Base-by-base conservation (phyloP, 2,113 vertebrate species). In the Cromileptes altivelis region DNA sequence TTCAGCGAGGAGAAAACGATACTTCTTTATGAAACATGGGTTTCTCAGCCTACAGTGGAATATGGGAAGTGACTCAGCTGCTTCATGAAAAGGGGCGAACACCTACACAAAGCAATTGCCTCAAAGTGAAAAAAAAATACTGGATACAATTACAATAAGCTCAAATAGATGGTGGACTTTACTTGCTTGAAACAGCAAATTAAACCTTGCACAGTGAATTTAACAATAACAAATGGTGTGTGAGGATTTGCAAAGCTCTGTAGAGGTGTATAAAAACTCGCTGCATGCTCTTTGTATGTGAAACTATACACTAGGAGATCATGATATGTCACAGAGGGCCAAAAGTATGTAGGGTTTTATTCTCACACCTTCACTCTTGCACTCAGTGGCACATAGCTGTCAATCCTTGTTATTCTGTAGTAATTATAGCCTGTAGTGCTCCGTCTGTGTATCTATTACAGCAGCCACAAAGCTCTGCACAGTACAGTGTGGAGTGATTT, bases 1-100 rank as follows among this genome's bases (percentile, higher is more conserved):
- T 42, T 70, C 21, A 57, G 13, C 27, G 21, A 47, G 52, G 12
- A 64, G 45, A 52, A 40, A 70, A 78, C 8, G 23, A 73, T 62
- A 17, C 18, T 25, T 33, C 17, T 61, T 30, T 21, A 69, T 25
- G 3, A 53, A 52, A 18, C 12, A 18, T 9, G 3, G 1, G 1
- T 37, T 56, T 62, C 61, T 23, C 60, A 74, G 37, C 30, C 58
- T 40, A 13, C 72, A 73, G 62, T 47, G 64, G 55, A 61, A 75
- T 14, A 27, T 47, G 15, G 42, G 57, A 75, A 25, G 78, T 87
- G 75, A 87, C 73, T 89, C 84, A 84, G 77, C 84, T 18, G 52
- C 61, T 23, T 58, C 75, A 70, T 27, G 11, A 45, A 63, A 49
- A 1, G 1, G 33, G 33, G 13, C 2, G 6, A 75, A 56, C 75